phyloP scores from a whole-genome alignment of 2,888 invertebrate genomes.

The Sarcophaga caerulescens region DNA sequence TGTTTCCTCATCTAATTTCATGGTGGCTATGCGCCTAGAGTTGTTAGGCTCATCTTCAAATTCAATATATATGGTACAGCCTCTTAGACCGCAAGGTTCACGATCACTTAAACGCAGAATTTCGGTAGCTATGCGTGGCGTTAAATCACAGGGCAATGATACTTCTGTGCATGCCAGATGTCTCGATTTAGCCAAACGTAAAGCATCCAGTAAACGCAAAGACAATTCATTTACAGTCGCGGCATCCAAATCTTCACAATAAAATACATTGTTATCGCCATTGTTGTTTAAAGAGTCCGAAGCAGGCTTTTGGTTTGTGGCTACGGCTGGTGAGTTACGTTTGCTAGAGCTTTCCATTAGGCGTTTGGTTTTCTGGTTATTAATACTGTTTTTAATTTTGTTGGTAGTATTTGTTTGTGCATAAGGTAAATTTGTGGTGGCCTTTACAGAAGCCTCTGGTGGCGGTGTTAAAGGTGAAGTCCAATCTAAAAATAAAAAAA shows the following conservation, averaged over 20 bases:
- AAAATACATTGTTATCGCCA: constrained; percentile 58
- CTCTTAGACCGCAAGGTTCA: constrained; percentile 76
- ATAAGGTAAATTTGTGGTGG: constrained; percentile 63
- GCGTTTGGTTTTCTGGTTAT: constrained; percentile 67
- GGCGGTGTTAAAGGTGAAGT: constrained; percentile 74
- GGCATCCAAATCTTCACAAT: constrained; percentile 64
- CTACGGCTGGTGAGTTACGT: constrained; percentile 46
- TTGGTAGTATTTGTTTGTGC: constrained; percentile 67
- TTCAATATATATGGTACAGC: constrained; percentile 77
- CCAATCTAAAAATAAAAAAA: constrained; percentile 74
- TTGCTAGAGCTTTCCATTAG: constrained; percentile 49
- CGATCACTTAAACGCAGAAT: constrained; percentile 76
- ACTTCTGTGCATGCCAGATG: constrained; percentile 77
- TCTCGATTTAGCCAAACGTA: constrained; percentile 75
- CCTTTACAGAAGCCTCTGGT: constrained; percentile 56
- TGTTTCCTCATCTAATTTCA: constrained; percentile 75
- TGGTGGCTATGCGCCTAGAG: constrained; percentile 76
- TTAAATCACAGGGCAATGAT: constrained; percentile 78
- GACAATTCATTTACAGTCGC: constrained; percentile 72
- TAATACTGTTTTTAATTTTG: constrained; percentile 71
- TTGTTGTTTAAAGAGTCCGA: constrained; percentile 31
- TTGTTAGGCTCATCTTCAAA: constrained; percentile 77
- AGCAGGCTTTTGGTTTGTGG: constrained; percentile 58
- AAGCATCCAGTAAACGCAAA: constrained; percentile 72
- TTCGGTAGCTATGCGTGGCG: constrained; percentile 76